Conservation (phyloP, 2,888 invertebrate species). For the Saturnia japonica region DNA sequence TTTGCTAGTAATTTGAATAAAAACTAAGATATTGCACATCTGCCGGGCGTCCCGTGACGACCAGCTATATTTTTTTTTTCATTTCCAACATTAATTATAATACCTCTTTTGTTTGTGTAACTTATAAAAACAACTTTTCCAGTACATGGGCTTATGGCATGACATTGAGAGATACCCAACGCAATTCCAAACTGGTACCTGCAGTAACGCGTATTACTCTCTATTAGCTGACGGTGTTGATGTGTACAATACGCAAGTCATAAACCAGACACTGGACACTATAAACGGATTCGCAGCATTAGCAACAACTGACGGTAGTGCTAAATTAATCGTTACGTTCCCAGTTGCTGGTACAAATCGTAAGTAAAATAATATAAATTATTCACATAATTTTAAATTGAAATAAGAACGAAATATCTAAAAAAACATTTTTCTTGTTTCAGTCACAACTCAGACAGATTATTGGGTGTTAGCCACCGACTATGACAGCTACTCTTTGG, state of each 20-base stretch:
- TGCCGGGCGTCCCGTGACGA: too few relatives aligned
- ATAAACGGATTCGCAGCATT: conserved; percentile 51
- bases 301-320: conserved; percentile 77
- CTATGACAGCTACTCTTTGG: conserved; percentile 82
- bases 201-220: conserved; percentile 53
- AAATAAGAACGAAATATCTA: background rate
- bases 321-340: conserved; percentile 84
- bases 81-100: background rate
- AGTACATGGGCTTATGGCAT: conserved; percentile 60
- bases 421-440: conserved; percentile 31
- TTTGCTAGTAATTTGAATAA: too few relatives aligned
- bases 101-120: background rate
- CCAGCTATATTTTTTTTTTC: too few relatives aligned
- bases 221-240: conserved; percentile 36
- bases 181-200: conserved; percentile 54
- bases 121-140: conserved; percentile 21
- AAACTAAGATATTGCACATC: too few relatives aligned
- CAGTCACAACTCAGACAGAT: conserved; percentile 43
- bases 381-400: background rate
- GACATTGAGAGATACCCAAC: conserved; percentile 55
- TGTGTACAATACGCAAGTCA: conserved; percentile 52
- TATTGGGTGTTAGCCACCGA: conserved; percentile 86
- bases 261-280: conserved; percentile 47
- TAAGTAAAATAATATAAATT: conserved; percentile 27
- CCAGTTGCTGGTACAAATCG: conserved; percentile 62